These are phyloP conservation scores for Aphaenogaster ashmeadi DNA, from an alignment of 1,140 invertebrate genomes.

Conservation along the genomic window DNA sequence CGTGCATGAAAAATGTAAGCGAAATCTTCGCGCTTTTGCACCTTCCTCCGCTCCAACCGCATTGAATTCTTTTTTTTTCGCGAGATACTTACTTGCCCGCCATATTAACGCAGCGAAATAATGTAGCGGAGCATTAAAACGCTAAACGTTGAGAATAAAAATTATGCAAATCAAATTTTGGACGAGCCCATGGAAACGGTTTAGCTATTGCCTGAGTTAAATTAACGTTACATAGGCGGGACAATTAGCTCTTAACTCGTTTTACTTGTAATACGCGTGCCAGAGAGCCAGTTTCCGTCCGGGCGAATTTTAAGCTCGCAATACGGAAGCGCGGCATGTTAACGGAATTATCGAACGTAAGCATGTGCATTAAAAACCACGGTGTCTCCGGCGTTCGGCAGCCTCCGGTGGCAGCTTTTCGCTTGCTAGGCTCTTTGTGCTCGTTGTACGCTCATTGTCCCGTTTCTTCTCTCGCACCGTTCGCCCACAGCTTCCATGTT, in stretches of 20 bases:
- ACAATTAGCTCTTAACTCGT: conserved; percentile 37
- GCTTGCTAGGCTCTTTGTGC: conserved; percentile 33
- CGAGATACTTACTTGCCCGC: neutral
- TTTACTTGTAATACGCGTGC: conserved; percentile 11
- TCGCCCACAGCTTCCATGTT: conserved; percentile 41
- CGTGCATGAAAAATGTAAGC: conserved; percentile 10
- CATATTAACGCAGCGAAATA: conserved; percentile 23
- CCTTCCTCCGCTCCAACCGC: neutral
- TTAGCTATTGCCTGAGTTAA: conserved; percentile 48
- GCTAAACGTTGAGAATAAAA: conserved; percentile 59
- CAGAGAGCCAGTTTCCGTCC: neutral
- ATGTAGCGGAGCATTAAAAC: conserved; percentile 42
- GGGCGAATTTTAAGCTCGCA: conserved; percentile 33
- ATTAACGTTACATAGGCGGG: conserved; percentile 35
- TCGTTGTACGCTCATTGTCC: neutral
- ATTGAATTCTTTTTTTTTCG: conserved; percentile 5
- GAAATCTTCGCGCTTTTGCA: neutral
- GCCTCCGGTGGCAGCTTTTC: conserved; percentile 60
- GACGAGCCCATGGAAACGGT: neutral
- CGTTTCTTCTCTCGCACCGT: conserved; percentile 5
- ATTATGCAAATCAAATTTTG: conserved; percentile 60
- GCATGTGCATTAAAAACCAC: conserved; percentile 69
- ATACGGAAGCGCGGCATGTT: conserved; percentile 57
- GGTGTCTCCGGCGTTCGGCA: conserved; percentile 19
- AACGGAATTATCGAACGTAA: conserved; percentile 71